Evolutionary conservation across 2,113 vertebrate genomes (phyloP).

Genomic region (Psophia crepitans): DNA sequence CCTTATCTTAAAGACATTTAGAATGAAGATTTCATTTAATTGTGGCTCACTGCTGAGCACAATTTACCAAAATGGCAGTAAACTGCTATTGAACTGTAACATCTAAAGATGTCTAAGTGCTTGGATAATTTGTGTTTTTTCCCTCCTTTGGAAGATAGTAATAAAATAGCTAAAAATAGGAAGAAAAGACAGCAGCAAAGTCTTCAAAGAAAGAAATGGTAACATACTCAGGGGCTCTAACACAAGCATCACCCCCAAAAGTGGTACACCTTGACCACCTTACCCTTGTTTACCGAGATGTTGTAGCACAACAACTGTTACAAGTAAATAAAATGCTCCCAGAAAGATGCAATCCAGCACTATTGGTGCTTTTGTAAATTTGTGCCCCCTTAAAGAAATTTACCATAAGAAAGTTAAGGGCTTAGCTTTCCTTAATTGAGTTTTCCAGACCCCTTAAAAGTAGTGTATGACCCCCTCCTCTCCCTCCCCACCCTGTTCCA

Average conservation of each 20-base stretch:
- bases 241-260: neutral
- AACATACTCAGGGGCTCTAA: neutral
- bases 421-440: neutral
- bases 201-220: neutral
- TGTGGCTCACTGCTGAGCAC: conserved; percentile 60
- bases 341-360: neutral
- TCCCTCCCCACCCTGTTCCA: neutral
- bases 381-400: neutral
- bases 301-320: neutral
- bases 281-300: neutral
- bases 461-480: rapidly evolving
- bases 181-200: neutral
- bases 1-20: conserved; percentile 35
- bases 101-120: conserved; percentile 61
- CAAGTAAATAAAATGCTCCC: neutral
- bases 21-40: conserved; percentile 65
- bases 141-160: neutral
- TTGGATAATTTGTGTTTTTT: conserved; percentile 54
- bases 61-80: conserved; percentile 68
- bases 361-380: neutral
- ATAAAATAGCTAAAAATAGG: conserved; percentile 30
- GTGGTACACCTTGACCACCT: neutral
- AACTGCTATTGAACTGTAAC: conserved; percentile 65
- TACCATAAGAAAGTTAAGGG: neutral
- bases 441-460: neutral